phyloP scores from a whole-genome alignment of 2,113 vertebrate genomes.

The Malurus elegans region DNA sequence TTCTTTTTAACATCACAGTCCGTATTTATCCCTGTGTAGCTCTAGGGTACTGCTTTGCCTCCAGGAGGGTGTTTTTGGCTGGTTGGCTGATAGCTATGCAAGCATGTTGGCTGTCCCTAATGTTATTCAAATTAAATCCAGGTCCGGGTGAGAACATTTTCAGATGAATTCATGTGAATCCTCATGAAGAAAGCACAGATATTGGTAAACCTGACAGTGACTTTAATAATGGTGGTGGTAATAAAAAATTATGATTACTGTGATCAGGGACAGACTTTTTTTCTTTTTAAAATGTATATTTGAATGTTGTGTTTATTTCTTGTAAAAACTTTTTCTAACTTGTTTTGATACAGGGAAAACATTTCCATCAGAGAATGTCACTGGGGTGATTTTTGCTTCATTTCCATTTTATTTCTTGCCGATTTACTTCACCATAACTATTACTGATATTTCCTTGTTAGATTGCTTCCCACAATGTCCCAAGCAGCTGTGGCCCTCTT shows the following conservation, averaged over 20 bases:
- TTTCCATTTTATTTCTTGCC: neutral
- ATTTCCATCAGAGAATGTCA: neutral
- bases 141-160: neutral
- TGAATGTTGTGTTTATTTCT: neutral
- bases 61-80: neutral
- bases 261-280: neutral
- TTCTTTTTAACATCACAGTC: neutral
- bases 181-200: neutral
- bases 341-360: neutral
- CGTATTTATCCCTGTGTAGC: neutral
- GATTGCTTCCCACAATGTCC: accelerated
- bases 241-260: neutral
- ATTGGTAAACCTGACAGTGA: neutral
- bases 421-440: neutral
- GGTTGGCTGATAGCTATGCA: neutral
- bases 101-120: neutral
- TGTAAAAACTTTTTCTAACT: neutral
- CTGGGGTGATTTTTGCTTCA: neutral
- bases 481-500: neutral
- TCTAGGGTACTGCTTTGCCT: neutral
- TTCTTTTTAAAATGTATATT: neutral
- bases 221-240: neutral
- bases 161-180: neutral
- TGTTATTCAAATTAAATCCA: neutral
- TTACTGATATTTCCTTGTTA: neutral